A percentile compares a stretch with the other conserved stretches of the same genome.
Evolutionary conservation across 2,888 invertebrate species (phyloP).

Genomic region (Andrena haemorrhoa): DNA sequence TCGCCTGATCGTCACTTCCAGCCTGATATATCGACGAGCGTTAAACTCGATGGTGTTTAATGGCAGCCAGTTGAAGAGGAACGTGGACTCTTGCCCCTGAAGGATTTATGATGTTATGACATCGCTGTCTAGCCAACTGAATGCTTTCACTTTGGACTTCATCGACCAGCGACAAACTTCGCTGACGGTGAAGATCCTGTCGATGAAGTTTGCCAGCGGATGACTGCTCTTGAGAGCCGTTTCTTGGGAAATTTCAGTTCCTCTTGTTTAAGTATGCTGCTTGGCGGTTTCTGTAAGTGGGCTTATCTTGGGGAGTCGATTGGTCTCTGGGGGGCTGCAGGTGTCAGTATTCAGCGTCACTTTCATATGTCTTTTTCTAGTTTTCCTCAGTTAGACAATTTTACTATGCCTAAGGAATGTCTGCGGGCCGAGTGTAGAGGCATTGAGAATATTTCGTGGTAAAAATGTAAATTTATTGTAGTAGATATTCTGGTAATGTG

Average conservation of each 20-base stretch:
- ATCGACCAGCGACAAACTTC: constrained; percentile 7
- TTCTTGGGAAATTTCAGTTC: neutral
- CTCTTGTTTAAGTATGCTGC: neutral
- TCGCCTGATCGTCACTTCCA: constrained; percentile 37
- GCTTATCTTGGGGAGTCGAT: too few species aligned
- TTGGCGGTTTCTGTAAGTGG: too few species aligned
- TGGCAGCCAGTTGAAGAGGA: constrained; percentile 25
- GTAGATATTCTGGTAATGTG: too few species aligned
- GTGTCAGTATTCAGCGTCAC: too few species aligned
- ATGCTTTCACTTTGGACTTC: constrained; percentile 25
- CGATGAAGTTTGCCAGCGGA: constrained; percentile 18
- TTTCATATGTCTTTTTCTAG: too few species aligned
- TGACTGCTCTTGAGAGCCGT: neutral
- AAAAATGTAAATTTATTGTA: too few species aligned
- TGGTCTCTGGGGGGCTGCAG: too few species aligned
- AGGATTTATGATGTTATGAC: constrained; percentile 29
- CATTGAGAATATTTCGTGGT: too few species aligned
- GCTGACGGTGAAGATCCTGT: neutral
- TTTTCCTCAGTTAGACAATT: too few species aligned
- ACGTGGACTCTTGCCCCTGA: constrained; percentile 6
- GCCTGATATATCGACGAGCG: constrained; percentile 51
- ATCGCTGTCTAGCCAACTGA: constrained; percentile 4
- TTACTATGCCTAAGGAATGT: too few species aligned
- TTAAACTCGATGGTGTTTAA: constrained; percentile 52
- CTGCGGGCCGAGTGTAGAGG: too few species aligned